phyloP scores from a whole-genome alignment of 2,888 invertebrate genomes.

The Drosophila meridiana region DNA sequence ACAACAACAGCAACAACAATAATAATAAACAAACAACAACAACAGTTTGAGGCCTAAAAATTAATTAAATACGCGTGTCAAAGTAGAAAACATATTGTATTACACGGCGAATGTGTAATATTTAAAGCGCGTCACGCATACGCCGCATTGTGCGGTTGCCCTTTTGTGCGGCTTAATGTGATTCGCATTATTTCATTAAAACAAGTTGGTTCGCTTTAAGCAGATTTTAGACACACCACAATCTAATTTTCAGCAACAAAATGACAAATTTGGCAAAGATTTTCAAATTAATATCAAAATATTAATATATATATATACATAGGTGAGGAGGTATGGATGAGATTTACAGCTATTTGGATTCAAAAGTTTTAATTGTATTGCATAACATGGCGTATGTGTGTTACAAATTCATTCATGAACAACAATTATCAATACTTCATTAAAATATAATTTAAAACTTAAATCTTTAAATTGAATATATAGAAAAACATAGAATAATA shows the following conservation, averaged over 20 bases:
- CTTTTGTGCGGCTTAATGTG: background rate
- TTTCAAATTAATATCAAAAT: background rate
- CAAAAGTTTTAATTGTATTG: background rate
- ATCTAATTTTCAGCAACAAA: background rate
- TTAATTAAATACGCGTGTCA: conserved; percentile 33
- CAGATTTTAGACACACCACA: background rate
- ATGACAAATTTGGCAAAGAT: background rate
- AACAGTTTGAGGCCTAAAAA: conserved; percentile 12
- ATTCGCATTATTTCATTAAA: conserved; percentile 2
- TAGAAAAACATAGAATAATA: background rate
- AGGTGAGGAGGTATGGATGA: too few relatives aligned
- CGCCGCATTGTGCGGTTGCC: conserved; percentile 24
- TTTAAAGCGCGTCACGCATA: conserved; percentile 32
- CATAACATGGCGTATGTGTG: too few relatives aligned
- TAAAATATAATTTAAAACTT: background rate
- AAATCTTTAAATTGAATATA: too few relatives aligned
- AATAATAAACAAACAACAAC: conserved; percentile 3
- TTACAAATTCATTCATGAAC: background rate
- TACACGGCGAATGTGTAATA: conserved; percentile 31
- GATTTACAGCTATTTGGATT: too few relatives aligned
- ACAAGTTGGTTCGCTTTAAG: background rate
- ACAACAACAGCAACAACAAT: background rate
- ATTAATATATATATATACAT: background rate
- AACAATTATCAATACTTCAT: background rate
- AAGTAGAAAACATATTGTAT: conserved; percentile 15